phyloP scores from a whole-genome alignment of 2,113 vertebrate species.

The Urocitellus parryii region DNA sequence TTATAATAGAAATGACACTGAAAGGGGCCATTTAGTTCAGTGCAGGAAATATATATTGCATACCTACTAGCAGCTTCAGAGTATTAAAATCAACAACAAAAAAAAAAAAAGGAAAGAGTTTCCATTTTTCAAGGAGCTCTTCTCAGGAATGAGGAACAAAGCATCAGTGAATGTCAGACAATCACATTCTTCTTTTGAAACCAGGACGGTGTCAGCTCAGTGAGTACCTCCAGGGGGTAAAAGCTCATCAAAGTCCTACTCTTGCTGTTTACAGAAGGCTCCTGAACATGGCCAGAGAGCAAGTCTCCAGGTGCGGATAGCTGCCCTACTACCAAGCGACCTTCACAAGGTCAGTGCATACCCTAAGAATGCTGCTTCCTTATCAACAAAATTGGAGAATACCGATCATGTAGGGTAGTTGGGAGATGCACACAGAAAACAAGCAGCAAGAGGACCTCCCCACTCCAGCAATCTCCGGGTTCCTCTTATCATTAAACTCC shows the following conservation, averaged over 20 bases:
- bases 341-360: neutral
- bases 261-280: neutral
- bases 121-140: neutral
- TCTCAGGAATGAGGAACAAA: neutral
- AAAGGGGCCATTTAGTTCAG: slow-evolving; percentile 41
- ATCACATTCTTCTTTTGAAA: neutral
- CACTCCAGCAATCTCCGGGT: neutral
- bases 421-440: accelerated
- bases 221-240: neutral
- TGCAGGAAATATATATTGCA: neutral
- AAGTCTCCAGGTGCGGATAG: neutral
- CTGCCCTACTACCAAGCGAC: neutral
- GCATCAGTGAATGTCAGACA: neutral
- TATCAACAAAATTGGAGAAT: neutral
- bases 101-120: neutral
- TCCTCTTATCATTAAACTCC: neutral
- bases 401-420: neutral
- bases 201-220: neutral
- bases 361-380: neutral
- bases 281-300: neutral
- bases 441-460: neutral
- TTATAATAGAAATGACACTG: slow-evolving; percentile 48
- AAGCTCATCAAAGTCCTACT: too few species aligned
- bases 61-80: neutral
- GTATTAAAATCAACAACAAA: slow-evolving; percentile 8